Evolutionary conservation across 2,888 invertebrate genomes (phyloP), one percentile per base, ranked within the genome.

Genomic region (Melanargia galathea): DNA sequence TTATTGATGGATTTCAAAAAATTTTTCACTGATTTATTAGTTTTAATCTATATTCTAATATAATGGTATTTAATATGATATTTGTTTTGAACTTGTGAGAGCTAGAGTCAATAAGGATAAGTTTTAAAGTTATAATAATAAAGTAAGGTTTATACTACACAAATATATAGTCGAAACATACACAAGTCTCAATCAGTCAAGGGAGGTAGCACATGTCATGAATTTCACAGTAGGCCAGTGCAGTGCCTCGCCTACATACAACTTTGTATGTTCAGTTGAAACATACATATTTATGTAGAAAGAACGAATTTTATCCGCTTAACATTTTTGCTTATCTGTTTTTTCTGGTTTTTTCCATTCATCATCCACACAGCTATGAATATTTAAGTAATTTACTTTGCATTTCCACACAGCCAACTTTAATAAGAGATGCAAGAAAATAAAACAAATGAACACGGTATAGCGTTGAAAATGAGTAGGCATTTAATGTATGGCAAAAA

Each of bases 131-230:
- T n/a, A n/a, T n/a, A n/a, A n/a, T n/a, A n/a, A n/a, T n/a, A n/a
- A n/a, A n/a, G n/a, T n/a, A n/a, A n/a, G n/a, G n/a, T n/a, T n/a
- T n/a, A n/a, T n/a, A 8, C 22, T 59, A 62, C 51, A 62, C 63
- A 64, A 65, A 65, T 66, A 63, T 73, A 71, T 71, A 80, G 76
- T 80, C 79, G 74, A 73, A 75, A 75, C 77, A 78, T 71, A 78
- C 74, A 76, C 73, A 72, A 68, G 78, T 61, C 80, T 78, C 86
- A 87, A 87, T 88, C 87, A 87, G 86, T 84, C 85, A 82, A 80
- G 73, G 78, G 75, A 75, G 76, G 75, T 76, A 75, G 76, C 74
- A 75, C 79, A 81, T 77, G 83, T 83, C 83, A 84, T 89, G 87
- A 87, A 89, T 88, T 82, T 84, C 79, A 79, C 77, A 86, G 81